A percentile compares a stretch with the other conserved stretches of the same genome.
These are phyloP conservation scores for Littorina saxatilis DNA, from an alignment of 1,140 invertebrate species.

Conservation along the genomic window DNA sequence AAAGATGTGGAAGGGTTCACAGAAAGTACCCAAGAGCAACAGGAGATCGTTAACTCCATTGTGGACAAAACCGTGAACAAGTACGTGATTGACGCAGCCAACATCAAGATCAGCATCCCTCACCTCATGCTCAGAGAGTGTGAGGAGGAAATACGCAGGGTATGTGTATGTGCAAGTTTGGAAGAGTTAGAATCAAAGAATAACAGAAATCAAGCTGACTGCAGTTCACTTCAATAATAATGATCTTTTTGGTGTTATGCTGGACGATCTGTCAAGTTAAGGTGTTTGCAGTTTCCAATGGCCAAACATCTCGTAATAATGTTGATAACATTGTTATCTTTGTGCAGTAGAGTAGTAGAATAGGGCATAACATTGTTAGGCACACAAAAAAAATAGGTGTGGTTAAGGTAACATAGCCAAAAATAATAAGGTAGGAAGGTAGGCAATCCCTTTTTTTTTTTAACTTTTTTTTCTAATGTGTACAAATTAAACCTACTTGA, in stretches of 20 bases:
- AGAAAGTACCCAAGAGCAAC: constrained; percentile 45
- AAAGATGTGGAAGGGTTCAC: constrained; percentile 61
- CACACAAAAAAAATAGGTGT: too few species aligned
- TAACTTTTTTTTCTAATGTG: too few species aligned
- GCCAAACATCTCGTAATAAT: too few species aligned
- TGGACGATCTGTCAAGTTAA: too few species aligned
- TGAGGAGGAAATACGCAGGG: constrained; percentile 66
- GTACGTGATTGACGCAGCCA: constrained; percentile 57
- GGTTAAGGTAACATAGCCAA: too few species aligned
- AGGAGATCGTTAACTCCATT: constrained; percentile 65
- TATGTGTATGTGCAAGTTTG: constrained; percentile 35
- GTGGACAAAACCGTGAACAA: constrained; percentile 56
- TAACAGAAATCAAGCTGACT: not conserved
- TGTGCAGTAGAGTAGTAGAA: too few species aligned
- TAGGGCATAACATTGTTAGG: not conserved
- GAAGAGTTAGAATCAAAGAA: not conserved
- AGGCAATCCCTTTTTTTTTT: too few species aligned
- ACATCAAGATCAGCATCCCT: constrained; percentile 66
- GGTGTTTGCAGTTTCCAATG: too few species aligned
- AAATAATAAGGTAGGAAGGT: too few species aligned
- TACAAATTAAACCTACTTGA: too few species aligned
- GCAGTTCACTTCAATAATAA: not conserved
- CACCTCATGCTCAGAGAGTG: constrained; percentile 68
- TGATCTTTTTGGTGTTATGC: not conserved
- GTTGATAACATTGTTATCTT: too few species aligned